A percentile compares a stretch with the other conserved stretches of the same genome.
Conservation (phyloP, 2,797 vertebrate species). For the Brachyalestes nurse region DNA sequence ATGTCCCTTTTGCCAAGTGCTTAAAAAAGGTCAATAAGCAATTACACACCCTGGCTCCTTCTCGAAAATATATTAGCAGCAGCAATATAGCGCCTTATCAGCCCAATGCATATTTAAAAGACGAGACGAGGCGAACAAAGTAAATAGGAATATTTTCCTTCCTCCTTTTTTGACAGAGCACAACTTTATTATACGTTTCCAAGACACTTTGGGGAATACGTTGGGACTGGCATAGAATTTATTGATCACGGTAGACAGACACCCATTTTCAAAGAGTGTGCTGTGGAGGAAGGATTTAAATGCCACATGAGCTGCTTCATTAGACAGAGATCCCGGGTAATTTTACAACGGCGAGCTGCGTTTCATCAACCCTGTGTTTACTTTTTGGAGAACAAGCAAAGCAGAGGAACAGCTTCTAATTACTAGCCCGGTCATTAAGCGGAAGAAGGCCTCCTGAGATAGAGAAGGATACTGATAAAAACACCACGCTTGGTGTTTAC, state of each 20-base stretch:
- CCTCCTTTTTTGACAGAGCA: constrained; percentile 33
- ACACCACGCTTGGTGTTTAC: neutral
- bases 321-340: constrained; percentile 40
- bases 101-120: constrained; percentile 60
- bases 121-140: constrained; percentile 20
- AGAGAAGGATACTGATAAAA: constrained; percentile 22
- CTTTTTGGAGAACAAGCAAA: constrained; percentile 42
- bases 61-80: constrained; percentile 53
- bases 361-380: constrained; percentile 24
- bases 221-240: constrained; percentile 42
- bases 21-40: constrained; percentile 63
- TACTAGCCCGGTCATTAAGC: constrained; percentile 24
- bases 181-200: constrained; percentile 46
- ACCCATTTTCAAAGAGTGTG: constrained; percentile 36
- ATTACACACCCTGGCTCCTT: constrained; percentile 55
- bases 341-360: neutral
- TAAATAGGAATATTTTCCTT: constrained; percentile 44
- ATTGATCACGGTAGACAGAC: constrained; percentile 51
- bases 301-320: constrained; percentile 51
- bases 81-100: constrained; percentile 47
- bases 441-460: neutral
- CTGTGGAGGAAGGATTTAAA: constrained; percentile 31
- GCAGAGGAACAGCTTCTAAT: constrained; percentile 43
- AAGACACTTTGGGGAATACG: constrained; percentile 43
- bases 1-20: constrained; percentile 45